Conservation (phyloP, 2,113 vertebrate genomes). For the Hippocampus barbouri region DNA sequence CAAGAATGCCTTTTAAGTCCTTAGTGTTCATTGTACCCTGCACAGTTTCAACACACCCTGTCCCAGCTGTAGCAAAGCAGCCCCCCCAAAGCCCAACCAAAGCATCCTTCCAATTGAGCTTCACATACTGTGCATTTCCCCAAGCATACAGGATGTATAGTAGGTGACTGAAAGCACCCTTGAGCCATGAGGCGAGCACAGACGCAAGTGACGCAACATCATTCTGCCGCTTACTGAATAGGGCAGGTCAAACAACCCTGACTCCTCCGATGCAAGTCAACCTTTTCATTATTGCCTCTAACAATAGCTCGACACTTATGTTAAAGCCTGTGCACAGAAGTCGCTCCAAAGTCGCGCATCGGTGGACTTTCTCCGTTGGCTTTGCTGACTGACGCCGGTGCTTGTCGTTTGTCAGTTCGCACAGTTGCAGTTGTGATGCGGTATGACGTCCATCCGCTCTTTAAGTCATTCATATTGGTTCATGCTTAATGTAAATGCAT, state of each 20-base stretch:
- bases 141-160: neutral
- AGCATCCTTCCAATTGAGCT: neutral
- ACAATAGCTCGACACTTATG: constrained; percentile 54
- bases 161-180: constrained; percentile 34
- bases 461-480: no score
- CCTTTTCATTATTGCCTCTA: constrained; percentile 56
- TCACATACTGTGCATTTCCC: constrained; percentile 34
- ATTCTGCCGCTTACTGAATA: constrained; percentile 60
- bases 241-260: constrained; percentile 65
- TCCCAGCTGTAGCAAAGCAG: no score
- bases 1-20: no score
- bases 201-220: constrained; percentile 64
- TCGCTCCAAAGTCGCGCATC: constrained; percentile 24
- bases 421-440: neutral
- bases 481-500: no score
- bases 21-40: no score
- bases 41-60: no score
- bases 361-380: neutral
- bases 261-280: constrained; percentile 67
- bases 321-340: constrained; percentile 34
- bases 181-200: constrained; percentile 54
- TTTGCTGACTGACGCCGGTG: neutral
- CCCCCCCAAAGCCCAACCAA: no score
- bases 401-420: neutral
- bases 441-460: neutral